Evolutionary conservation across 2,888 invertebrate genomes (phyloP).

Genomic region (Ctenicera cuprea): DNA sequence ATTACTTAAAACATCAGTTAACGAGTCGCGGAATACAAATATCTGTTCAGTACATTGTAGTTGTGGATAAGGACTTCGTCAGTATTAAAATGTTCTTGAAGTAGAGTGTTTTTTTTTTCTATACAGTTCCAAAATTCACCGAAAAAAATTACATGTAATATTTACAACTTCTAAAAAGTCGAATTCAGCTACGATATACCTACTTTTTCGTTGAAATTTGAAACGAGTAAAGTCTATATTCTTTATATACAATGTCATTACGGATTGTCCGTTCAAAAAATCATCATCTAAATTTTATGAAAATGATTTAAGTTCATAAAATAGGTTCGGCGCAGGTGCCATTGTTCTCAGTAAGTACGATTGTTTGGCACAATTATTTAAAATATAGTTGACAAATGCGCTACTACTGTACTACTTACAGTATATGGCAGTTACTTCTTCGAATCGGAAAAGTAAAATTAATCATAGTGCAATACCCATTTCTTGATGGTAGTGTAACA

Average conservation of each 20-base stretch:
- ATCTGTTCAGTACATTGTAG: slow-evolving; percentile 52
- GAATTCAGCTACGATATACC: slow-evolving; percentile 33
- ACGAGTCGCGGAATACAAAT: slow-evolving; percentile 60
- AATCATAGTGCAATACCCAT: slow-evolving; percentile 8
- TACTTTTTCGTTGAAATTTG: slow-evolving; percentile 70
- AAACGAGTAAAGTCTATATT: slow-evolving; percentile 63
- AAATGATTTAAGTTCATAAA: slow-evolving; percentile 46
- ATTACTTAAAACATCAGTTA: slow-evolving; percentile 68
- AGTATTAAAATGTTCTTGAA: slow-evolving; percentile 51
- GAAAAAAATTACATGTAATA: slow-evolving; percentile 62
- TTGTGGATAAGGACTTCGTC: slow-evolving; percentile 42
- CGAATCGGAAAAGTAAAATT: not conserved
- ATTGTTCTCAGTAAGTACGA: slow-evolving; percentile 29
- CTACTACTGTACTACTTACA: slow-evolving; percentile 31
- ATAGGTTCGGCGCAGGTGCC: slow-evolving; percentile 50
- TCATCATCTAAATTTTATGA: slow-evolving; percentile 44
- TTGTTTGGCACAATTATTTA: slow-evolving; percentile 46
- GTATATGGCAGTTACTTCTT: slow-evolving; percentile 32
- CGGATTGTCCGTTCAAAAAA: slow-evolving; percentile 47
- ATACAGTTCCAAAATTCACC: slow-evolving; percentile 68
- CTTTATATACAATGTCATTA: slow-evolving; percentile 47
- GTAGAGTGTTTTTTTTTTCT: slow-evolving; percentile 38
- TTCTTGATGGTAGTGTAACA: slow-evolving; percentile 6
- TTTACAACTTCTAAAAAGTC: slow-evolving; percentile 47
- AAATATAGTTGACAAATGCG: slow-evolving; percentile 34